phyloP scores from a whole-genome alignment of 2,113 vertebrate genomes.

The Burhinus bistriatus region DNA sequence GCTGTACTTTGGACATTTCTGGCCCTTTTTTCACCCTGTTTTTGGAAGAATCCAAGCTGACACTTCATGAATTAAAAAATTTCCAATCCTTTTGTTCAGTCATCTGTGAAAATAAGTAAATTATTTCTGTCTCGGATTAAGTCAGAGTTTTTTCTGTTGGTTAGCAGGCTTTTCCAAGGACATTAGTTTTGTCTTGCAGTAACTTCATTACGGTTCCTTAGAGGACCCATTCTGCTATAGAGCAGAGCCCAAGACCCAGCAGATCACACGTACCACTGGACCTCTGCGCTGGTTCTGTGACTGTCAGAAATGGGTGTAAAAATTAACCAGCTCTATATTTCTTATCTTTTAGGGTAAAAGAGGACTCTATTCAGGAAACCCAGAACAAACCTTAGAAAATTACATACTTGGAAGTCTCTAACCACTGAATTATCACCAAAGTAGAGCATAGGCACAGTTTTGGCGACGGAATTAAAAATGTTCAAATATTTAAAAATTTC shows the following conservation, averaged over 20 bases:
- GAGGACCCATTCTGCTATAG: neutral
- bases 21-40: neutral
- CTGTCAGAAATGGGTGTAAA: neutral
- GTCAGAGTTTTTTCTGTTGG: neutral
- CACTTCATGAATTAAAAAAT: neutral
- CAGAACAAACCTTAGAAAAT: neutral
- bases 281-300: neutral
- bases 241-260: neutral
- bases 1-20: neutral
- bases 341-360: neutral
- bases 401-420: neutral
- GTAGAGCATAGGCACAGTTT: neutral
- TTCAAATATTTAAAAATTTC: neutral
- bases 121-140: neutral
- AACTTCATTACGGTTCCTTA: neutral
- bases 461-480: neutral
- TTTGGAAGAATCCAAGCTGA: neutral
- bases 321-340: neutral
- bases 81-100: neutral
- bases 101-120: neutral
- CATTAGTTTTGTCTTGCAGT: neutral
- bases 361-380: neutral
- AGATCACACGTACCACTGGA: neutral
- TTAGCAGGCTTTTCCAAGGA: neutral
- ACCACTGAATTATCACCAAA: neutral